These are phyloP conservation scores for Enteromius afrohamiltoni DNA, from an alignment of 2,797 vertebrate species.

Conservation along the genomic window DNA sequence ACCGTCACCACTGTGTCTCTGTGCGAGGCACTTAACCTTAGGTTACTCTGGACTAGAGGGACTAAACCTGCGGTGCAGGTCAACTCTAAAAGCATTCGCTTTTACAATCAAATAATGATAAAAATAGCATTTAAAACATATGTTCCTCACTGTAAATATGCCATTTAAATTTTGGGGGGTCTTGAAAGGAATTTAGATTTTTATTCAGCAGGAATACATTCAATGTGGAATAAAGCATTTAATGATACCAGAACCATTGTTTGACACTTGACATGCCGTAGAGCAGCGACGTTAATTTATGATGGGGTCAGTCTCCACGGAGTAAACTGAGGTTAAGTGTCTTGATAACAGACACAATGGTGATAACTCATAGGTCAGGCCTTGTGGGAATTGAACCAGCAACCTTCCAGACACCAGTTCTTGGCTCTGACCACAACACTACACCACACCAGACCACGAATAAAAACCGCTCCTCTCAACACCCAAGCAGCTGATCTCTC, in stretches of 20 bases:
- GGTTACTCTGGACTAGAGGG: background rate
- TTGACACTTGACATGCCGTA: background rate
- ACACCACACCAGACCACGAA: background rate
- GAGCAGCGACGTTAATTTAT: background rate
- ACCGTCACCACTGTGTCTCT: background rate
- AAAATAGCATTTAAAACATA: background rate
- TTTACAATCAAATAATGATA: background rate
- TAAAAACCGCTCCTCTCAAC: background rate
- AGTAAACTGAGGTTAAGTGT: constrained; percentile 21
- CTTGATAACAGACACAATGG: constrained; percentile 16
- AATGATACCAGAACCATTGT: background rate
- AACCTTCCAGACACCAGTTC: background rate
- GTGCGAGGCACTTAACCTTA: constrained; percentile 3
- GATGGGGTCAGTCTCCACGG: constrained; percentile 4
- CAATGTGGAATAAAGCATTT: background rate
- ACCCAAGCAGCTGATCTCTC: background rate
- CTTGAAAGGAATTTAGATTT: background rate
- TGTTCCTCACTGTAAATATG: background rate
- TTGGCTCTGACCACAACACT: background rate
- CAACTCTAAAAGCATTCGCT: background rate
- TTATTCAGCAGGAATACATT: background rate
- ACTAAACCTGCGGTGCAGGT: background rate
- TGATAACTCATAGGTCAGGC: constrained; percentile 5
- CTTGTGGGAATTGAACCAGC: constrained; percentile 14
- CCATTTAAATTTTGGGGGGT: too few relatives aligned